Evolutionary conservation across 2,797 vertebrate species (phyloP), one percentile per base, ranked within the genome.

Genomic region (Coendou prehensilis): DNA sequence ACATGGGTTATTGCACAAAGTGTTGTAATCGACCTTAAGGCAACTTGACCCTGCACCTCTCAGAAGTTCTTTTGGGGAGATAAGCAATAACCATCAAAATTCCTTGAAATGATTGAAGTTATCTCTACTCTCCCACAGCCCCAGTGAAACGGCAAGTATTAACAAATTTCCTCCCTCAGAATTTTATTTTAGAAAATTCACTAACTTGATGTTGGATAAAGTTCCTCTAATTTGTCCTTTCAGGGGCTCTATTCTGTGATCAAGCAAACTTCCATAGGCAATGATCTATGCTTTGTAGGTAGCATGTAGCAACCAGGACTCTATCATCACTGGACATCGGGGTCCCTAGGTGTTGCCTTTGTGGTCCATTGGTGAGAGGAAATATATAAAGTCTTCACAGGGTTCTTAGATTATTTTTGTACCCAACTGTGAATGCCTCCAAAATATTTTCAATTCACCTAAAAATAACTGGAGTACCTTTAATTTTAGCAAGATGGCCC

Each of bases 211-310:
- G 0, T 13, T 63, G 28, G 26, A 15, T 85, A 18, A 95, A 69
- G 28, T 61, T 11, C 0, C 5, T 10, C 15, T 3, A 75, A 2
- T 67, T 79, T 80, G 23, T 88, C 45, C 1, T 52, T 59, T 86
- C 1, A 41, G 10, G 14, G 69, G 0, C 3, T 41, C 30, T 2
- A 33, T n/a, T 14, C 8, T 20, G 0, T 45, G 4, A 45, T 1
- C 52, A 13, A 61, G 13, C 0, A 0, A 4, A 61, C 63, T 78
- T 91, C 5, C 23, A 56, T 9, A 76, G 23, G 28, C 0, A 64
- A 59, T 22, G 1, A 67, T 64, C 5, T 93, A 0, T 79, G 33
- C 20, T 13, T 75, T n/a, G 20, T 15, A 13, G n/a, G 0, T 57
- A 54, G 18, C 47, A 63, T 59, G 4, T 59, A 30, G 37, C 2